Conservation (phyloP, 2,797 vertebrate genomes). For the Merluccius polli region DNA sequence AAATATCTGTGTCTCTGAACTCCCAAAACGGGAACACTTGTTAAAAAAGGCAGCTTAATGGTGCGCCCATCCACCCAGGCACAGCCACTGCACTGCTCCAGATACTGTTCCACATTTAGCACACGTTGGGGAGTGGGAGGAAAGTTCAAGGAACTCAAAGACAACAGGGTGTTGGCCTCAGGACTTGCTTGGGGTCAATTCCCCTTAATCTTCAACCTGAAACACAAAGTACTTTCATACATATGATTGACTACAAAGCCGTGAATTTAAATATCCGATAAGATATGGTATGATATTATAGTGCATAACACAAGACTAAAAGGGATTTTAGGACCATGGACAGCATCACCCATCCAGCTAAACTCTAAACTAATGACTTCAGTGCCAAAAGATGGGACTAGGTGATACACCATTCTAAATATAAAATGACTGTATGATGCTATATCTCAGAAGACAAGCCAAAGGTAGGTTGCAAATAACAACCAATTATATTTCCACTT, state of each 20-base stretch:
- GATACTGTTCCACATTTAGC: conserved; percentile 68
- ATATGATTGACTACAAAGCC: neutral
- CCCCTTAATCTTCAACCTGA: neutral
- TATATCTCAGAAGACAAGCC: neutral
- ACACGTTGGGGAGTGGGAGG: conserved; percentile 23
- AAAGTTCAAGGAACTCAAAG: conserved; percentile 48
- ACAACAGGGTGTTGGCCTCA: conserved; percentile 12
- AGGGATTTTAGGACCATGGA: conserved; percentile 31
- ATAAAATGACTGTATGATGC: neutral
- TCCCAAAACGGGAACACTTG: conserved; percentile 63
- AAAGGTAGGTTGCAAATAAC: neutral
- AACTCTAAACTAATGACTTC: conserved; percentile 6
- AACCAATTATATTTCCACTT: neutral
- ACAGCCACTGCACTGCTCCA: conserved; percentile 67
- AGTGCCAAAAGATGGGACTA: neutral
- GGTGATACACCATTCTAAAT: conserved; percentile 7
- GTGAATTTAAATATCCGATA: neutral
- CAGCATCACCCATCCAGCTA: conserved; percentile 27
- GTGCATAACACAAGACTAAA: neutral
- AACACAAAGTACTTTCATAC: neutral
- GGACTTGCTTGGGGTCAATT: neutral
- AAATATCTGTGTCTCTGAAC: conserved; percentile 72
- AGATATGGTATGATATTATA: neutral
- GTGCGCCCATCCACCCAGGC: conserved; percentile 59
- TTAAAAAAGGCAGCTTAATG: conserved; percentile 62